Conservation (phyloP, 2,888 invertebrate species). For the Troides oblongomaculatus region DNA sequence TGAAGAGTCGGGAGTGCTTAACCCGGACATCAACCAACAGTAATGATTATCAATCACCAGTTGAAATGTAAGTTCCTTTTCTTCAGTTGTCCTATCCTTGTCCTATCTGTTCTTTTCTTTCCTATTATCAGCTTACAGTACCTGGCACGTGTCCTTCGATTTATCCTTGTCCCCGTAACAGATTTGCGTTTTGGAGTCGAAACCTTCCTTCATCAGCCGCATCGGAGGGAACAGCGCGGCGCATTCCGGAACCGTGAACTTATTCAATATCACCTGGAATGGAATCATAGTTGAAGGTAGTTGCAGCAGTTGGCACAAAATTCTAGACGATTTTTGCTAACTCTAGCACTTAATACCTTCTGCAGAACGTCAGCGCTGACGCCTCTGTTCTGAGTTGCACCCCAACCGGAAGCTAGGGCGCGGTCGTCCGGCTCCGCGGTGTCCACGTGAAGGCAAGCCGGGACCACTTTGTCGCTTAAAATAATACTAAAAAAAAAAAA, state of each 20-base stretch:
- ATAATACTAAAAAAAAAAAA: slow-evolving; percentile 40
- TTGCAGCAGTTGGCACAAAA: too few species aligned
- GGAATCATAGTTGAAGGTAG: background rate
- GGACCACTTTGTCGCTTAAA: slow-evolving; percentile 44
- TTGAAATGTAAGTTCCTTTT: too few species aligned
- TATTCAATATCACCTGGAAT: slow-evolving; percentile 47
- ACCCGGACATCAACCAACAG: too few species aligned
- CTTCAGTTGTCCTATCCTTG: too few species aligned
- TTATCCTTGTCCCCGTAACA: slow-evolving; percentile 53
- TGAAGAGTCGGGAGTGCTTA: too few species aligned
- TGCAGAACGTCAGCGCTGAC: slow-evolving; percentile 44
- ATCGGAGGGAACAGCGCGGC: slow-evolving; percentile 34
- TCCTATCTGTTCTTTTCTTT: too few species aligned
- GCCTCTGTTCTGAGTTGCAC: slow-evolving; percentile 40
- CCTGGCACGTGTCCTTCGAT: slow-evolving; percentile 60
- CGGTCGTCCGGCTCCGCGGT: slow-evolving; percentile 32
- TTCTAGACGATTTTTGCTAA: too few species aligned
- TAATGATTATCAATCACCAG: too few species aligned
- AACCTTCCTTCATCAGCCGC: slow-evolving; percentile 43
- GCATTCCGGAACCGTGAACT: slow-evolving; percentile 47
- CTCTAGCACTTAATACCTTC: slow-evolving; percentile 42
- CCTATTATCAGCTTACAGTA: slow-evolving; percentile 25
- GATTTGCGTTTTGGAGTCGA: slow-evolving; percentile 43
- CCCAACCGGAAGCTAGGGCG: slow-evolving; percentile 57
- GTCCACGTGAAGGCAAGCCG: slow-evolving; percentile 51